These are phyloP conservation scores for Halisarca cf. caerulea DNA, from an alignment of 37 sponge, comb jelly and placozoan species.

Conservation along the genomic window DNA sequence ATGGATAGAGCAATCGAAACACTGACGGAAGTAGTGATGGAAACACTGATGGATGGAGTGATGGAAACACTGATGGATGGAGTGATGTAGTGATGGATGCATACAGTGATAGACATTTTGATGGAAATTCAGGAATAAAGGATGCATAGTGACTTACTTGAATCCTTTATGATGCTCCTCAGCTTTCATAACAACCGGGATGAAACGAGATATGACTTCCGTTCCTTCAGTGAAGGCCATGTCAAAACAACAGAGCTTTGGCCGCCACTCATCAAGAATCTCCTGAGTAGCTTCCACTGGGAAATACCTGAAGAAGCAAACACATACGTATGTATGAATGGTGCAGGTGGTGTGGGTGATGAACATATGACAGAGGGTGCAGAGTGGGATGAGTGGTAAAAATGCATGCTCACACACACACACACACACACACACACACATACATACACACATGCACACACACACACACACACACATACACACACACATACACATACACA, in stretches of 20 bases:
- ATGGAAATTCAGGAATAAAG: too few relatives aligned
- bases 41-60: too few relatives aligned
- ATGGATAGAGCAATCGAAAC: too few relatives aligned
- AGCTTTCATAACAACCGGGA: slow-evolving; percentile 66
- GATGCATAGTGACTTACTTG: slow-evolving; percentile 39
- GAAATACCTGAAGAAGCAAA: slow-evolving; percentile 74
- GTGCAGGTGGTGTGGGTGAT: neutral
- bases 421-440: too few relatives aligned
- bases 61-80: too few relatives aligned
- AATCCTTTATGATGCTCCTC: slow-evolving; percentile 56
- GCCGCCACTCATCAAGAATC: slow-evolving; percentile 91
- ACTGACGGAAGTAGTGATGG: too few relatives aligned
- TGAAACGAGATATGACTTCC: slow-evolving; percentile 58
- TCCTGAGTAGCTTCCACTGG: slow-evolving; percentile 84
- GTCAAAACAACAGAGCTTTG: slow-evolving; percentile 81
- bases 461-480: too few relatives aligned
- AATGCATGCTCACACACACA: too few relatives aligned
- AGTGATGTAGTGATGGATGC: neutral
- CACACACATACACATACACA: too few relatives aligned
- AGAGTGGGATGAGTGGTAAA: neutral
- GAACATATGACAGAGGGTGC: neutral
- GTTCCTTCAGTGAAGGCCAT: slow-evolving; percentile 49
- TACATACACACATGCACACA: too few relatives aligned
- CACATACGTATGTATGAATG: neutral
- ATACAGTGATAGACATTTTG: neutral